phyloP scores from a whole-genome alignment of 92 coral and sea anemone species.

The Bergia puertoricense region DNA sequence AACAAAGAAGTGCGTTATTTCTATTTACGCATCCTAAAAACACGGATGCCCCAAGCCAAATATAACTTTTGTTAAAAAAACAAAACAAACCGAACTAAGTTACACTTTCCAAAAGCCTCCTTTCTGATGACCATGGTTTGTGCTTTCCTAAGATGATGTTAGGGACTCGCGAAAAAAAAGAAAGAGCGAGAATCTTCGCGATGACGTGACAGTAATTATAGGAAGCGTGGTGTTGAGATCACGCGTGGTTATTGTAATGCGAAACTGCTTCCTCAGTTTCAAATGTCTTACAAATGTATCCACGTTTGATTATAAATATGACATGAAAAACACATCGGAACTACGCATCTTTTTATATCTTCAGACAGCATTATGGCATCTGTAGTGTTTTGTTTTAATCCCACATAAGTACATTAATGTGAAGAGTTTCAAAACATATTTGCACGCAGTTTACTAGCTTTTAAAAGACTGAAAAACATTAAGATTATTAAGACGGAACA shows the following conservation, averaged over 20 bases:
- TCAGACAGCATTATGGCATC: neutral
- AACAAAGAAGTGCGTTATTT: neutral
- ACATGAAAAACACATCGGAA: neutral
- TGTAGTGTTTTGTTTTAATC: neutral
- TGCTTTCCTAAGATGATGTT: neutral
- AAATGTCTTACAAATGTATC: neutral
- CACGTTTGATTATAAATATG: too few relatives aligned
- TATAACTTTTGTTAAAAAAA: neutral
- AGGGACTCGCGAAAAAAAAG: neutral
- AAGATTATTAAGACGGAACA: neutral
- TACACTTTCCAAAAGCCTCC: neutral
- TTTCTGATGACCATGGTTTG: neutral
- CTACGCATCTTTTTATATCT: neutral
- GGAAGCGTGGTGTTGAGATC: neutral
- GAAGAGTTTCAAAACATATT: neutral
- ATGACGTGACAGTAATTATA: neutral
- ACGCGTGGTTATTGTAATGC: neutral
- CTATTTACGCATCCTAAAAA: neutral
- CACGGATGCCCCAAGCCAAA: neutral
- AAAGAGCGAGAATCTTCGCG: neutral
- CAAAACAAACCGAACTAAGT: neutral
- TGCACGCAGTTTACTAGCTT: neutral
- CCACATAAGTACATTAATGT: neutral
- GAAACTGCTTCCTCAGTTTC: neutral
- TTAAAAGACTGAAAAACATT: neutral